Evolutionary conservation across 2,113 vertebrate species (phyloP), one percentile per base, ranked within the genome.

Genomic region (Garra rufa): DNA sequence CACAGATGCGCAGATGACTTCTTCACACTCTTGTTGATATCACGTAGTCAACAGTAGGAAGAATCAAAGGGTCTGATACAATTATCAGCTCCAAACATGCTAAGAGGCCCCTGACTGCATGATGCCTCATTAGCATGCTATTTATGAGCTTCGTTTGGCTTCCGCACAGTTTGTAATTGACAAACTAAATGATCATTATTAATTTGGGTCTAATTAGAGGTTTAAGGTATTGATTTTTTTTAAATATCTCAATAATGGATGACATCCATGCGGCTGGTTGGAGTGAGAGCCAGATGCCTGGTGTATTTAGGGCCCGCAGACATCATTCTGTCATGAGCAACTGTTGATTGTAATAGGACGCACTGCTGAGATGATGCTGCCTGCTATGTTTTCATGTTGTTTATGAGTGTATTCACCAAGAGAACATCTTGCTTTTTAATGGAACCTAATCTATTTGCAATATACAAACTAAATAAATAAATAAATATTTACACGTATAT

Each of bases 191-290:
- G 87, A 89, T 87, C 81, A 88, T 87, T 87, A 87, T 86, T 86
- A 86, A 88, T 89, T 87, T 78, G 67, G 73, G 26, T 82, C 65
- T 87, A 91, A 88, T 91, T 89, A 84, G 81, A 52, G 85, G 80
- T 86, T 84, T 88, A 80, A 86, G 81, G 67, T 84, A 78, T 83
- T 86, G 83, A 88, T 90, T 88, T 57, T 80, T 41, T 63, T 7
- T 26, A 85, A 79, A 83, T 74, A 83, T 80, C 69, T 78, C 46
- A 74, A 86, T 87, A 82, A 86, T 79, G 83, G 70, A 80, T 82
- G 87, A 77, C 82, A 84, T 75, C 43, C 71, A 13, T 15, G 48
- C 3, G 76, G 21, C 82, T 83, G 46, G 46, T 76, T 85, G 48
- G 57, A 83, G 76, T 65, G 9, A 10, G 46, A 30, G 76, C 69